These are phyloP conservation scores for Tarsius wallacei DNA, from an alignment of 2,797 vertebrate species.

Conservation along the genomic window DNA sequence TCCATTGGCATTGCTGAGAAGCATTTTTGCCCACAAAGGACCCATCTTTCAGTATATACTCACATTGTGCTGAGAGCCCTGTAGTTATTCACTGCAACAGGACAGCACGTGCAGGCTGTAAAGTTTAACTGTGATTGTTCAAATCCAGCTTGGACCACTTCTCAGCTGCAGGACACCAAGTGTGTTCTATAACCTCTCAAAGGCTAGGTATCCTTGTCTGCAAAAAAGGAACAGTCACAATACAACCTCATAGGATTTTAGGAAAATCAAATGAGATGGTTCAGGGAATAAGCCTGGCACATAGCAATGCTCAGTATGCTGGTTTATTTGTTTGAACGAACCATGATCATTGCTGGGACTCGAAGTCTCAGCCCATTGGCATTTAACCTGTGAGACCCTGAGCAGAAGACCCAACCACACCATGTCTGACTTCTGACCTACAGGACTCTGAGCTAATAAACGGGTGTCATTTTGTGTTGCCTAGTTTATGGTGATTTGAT, in stretches of 20 bases:
- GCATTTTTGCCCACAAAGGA: background rate
- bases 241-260: background rate
- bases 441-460: background rate
- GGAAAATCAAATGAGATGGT: background rate
- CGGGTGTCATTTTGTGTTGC: fast-evolving
- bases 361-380: background rate
- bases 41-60: fast-evolving
- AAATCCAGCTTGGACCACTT: background rate
- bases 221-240: background rate
- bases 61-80: fast-evolving
- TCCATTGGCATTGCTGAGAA: background rate
- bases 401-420: background rate
- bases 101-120: fast-evolving
- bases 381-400: background rate
- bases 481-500: background rate
- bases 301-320: fast-evolving
- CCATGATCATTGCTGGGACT: background rate
- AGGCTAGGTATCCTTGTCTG: background rate
- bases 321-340: too few relatives aligned
- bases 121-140: background rate
- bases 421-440: background rate
- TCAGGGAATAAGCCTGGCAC: too few relatives aligned
- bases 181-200: background rate
- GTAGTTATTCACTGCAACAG: fast-evolving
- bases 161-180: too few relatives aligned